Percentiles rank a stretch among this genome's conserved stretches.
Evolutionary conservation across 2,888 invertebrate genomes (phyloP).

Genomic region (Tryphoninae sp.): DNA sequence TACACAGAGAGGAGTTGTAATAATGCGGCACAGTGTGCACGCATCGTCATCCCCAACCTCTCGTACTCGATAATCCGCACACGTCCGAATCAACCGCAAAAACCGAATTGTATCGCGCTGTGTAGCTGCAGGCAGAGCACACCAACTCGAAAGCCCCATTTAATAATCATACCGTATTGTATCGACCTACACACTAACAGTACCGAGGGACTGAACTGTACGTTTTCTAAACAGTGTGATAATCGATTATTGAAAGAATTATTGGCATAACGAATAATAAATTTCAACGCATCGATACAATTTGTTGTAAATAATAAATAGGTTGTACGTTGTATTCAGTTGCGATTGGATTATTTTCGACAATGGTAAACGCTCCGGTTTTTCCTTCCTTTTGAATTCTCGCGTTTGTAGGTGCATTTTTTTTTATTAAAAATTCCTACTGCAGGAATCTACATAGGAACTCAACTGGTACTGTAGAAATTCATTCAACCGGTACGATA

Average conservation of each 20-base stretch:
- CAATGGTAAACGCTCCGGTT: neutral
- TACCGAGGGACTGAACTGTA: constrained; percentile 69
- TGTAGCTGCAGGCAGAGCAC: constrained; percentile 3
- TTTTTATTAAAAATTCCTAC: no score
- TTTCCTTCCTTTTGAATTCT: neutral
- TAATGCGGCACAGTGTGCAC: constrained; percentile 10
- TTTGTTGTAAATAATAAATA: constrained; percentile 79
- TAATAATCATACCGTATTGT: constrained; percentile 15
- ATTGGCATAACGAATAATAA: constrained; percentile 21
- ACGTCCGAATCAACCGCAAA: neutral
- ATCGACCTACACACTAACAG: constrained; percentile 28
- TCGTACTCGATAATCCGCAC: neutral
- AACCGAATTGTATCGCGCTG: constrained; percentile 1
- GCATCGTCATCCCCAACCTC: neutral
- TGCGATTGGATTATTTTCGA: neutral
- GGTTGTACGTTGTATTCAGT: constrained; percentile 73
- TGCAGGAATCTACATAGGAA: neutral
- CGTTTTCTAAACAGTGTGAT: constrained; percentile 78
- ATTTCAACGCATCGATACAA: constrained; percentile 70
- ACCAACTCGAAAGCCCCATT: constrained; percentile 33
- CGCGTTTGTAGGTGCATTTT: no score
- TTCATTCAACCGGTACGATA: no score
- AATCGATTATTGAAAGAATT: constrained; percentile 67
- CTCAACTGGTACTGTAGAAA: neutral
- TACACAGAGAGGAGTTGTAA: neutral